Conservation (phyloP, 2,113 vertebrate species). For the Asarcornis scutulata region DNA sequence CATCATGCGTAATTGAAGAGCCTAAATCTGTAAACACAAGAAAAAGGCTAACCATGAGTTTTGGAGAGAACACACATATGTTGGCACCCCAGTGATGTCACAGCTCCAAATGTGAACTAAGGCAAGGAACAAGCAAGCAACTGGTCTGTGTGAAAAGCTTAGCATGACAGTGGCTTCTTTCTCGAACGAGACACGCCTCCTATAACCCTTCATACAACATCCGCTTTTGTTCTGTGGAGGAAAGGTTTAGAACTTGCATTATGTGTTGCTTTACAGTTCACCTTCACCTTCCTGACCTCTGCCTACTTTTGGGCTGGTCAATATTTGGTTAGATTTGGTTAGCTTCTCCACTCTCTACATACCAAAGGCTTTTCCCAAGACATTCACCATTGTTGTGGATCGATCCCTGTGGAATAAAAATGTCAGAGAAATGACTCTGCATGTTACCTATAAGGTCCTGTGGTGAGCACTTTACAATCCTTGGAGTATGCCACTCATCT, state of each 20-base stretch:
- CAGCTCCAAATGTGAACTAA: conserved; percentile 74
- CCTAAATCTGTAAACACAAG: not conserved
- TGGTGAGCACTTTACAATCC: no score
- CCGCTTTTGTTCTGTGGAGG: conserved; percentile 76
- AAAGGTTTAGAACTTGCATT: not conserved
- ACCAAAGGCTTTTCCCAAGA: conserved; percentile 94
- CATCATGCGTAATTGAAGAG: no score
- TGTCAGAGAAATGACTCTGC: no score
- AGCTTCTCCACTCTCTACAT: conserved; percentile 94
- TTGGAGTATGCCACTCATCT: no score
- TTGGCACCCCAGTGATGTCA: conserved; percentile 17
- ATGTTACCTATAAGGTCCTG: no score
- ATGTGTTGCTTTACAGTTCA: not conserved
- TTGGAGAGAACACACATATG: not conserved
- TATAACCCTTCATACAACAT: not conserved
- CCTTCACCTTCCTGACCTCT: not conserved
- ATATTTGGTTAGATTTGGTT: not conserved
- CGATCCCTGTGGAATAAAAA: conserved; percentile 82
- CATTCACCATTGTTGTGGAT: conserved; percentile 97
- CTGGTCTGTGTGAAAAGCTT: not conserved
- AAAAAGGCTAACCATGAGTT: not conserved
- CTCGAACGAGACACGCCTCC: not conserved
- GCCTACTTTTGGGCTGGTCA: conserved; percentile 1
- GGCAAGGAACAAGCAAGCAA: not conserved
- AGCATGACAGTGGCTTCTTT: not conserved